Evolutionary conservation across 2,797 vertebrate genomes (phyloP).

Genomic region (Sebastiscus tertius): DNA sequence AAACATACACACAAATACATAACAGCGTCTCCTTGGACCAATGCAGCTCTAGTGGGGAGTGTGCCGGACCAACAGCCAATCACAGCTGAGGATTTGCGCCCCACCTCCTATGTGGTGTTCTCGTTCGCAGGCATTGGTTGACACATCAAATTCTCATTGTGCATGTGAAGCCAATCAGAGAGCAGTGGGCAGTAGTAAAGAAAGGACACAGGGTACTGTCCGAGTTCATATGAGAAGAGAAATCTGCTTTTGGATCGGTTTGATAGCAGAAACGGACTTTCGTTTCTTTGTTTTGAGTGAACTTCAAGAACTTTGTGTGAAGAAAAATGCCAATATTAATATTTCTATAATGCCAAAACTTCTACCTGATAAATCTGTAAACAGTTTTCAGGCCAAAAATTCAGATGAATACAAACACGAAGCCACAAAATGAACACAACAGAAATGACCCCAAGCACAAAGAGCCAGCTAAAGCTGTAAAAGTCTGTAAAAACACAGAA

Average conservation of each 20-base stretch:
- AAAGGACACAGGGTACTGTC: neutral
- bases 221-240: neutral
- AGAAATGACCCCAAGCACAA: neutral
- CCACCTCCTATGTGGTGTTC: conserved; percentile 65
- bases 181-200: conserved; percentile 20
- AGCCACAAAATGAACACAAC: neutral
- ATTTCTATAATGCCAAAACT: neutral
- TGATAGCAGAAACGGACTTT: neutral
- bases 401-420: neutral
- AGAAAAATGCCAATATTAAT: neutral
- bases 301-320: neutral
- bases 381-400: neutral
- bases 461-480: neutral
- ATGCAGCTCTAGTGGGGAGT: conserved; percentile 33
- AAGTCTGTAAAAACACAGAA: neutral
- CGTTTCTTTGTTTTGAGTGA: neutral
- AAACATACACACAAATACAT: conserved; percentile 17
- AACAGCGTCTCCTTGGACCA: conserved; percentile 14
- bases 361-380: neutral
- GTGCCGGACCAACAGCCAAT: conserved; percentile 69
- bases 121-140: conserved; percentile 60
- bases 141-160: conserved; percentile 39
- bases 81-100: conserved; percentile 51
- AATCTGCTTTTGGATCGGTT: neutral
- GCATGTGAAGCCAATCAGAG: conserved; percentile 50